A percentile compares a stretch with the other conserved stretches of the same genome.
These are phyloP conservation scores for Aquila chrysaetos DNA, from an alignment of 2,797 vertebrate genomes.

Conservation along the genomic window DNA sequence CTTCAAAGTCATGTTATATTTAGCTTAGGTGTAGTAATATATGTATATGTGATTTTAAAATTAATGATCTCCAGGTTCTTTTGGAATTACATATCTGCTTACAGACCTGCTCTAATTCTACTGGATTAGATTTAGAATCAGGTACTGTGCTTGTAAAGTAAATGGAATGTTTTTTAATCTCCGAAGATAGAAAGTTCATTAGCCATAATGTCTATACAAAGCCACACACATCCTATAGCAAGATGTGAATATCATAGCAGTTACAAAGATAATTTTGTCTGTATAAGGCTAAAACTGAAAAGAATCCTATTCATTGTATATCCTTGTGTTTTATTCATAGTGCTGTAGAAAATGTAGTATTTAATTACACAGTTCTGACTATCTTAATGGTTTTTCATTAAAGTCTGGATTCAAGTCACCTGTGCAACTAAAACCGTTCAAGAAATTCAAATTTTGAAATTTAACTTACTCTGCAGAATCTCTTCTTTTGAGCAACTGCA, in stretches of 20 bases:
- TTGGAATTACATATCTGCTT: neutral
- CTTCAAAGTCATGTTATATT: neutral
- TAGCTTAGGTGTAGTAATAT: neutral
- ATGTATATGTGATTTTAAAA: neutral
- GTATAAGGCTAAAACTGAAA: neutral
- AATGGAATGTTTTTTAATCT: neutral
- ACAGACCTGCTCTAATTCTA: neutral
- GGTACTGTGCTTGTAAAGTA: neutral
- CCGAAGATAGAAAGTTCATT: neutral
- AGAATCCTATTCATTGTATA: neutral
- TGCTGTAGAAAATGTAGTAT: neutral
- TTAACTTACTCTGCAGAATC: neutral
- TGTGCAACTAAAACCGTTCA: neutral
- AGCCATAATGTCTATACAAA: neutral
- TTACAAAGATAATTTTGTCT: neutral
- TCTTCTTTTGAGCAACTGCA: neutral
- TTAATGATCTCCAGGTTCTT: neutral
- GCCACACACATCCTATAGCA: neutral
- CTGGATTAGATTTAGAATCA: neutral
- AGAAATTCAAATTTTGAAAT: neutral
- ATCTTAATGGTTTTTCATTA: neutral
- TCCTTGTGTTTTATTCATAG: neutral
- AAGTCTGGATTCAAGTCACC: neutral
- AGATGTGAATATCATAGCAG: neutral
- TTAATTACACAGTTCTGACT: neutral